These are phyloP conservation scores for Oscheius myriophilus DNA, from an alignment of 2,888 invertebrate genomes.

Conservation along the genomic window DNA sequence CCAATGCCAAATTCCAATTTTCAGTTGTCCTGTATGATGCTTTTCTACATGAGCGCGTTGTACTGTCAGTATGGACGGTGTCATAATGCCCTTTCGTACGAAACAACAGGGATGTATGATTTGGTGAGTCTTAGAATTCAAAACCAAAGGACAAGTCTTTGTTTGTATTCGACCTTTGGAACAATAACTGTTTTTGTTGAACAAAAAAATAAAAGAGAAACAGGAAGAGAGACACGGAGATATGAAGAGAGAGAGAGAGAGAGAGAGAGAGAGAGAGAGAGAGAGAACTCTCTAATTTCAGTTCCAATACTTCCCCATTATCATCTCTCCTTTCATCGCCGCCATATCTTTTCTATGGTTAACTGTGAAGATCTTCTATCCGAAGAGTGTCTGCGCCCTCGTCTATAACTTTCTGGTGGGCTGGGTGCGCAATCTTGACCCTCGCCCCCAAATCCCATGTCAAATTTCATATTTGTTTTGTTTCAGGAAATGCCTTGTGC, in stretches of 20 bases:
- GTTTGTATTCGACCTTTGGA: not conserved
- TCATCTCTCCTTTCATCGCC: slow-evolving; percentile 53
- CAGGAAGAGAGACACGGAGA: too few relatives aligned
- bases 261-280: too few relatives aligned
- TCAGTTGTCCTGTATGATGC: slow-evolving; percentile 51
- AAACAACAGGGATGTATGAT: slow-evolving; percentile 14
- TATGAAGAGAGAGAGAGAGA: too few relatives aligned
- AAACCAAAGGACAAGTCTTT: not conserved
- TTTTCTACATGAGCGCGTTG: slow-evolving; percentile 54
- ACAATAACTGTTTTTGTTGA: too few relatives aligned
- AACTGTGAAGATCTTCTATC: slow-evolving; percentile 50
- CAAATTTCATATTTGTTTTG: not conserved
- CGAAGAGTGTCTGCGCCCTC: slow-evolving; percentile 48
- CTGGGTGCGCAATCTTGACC: slow-evolving; percentile 24
- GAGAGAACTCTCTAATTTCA: not conserved
- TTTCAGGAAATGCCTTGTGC: slow-evolving; percentile 67
- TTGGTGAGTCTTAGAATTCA: slow-evolving; percentile 5
- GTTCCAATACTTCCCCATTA: slow-evolving; percentile 59
- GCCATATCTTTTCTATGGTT: slow-evolving; percentile 58
- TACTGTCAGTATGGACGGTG: slow-evolving; percentile 52
- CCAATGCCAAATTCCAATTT: too few relatives aligned
- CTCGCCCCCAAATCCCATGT: too few relatives aligned
- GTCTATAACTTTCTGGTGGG: slow-evolving; percentile 62
- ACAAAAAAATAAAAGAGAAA: too few relatives aligned
- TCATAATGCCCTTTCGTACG: slow-evolving; percentile 20